Evolutionary conservation across 2,888 invertebrate genomes (phyloP), one percentile per base, ranked within the genome.

Genomic region (Lacanobia oleracea): DNA sequence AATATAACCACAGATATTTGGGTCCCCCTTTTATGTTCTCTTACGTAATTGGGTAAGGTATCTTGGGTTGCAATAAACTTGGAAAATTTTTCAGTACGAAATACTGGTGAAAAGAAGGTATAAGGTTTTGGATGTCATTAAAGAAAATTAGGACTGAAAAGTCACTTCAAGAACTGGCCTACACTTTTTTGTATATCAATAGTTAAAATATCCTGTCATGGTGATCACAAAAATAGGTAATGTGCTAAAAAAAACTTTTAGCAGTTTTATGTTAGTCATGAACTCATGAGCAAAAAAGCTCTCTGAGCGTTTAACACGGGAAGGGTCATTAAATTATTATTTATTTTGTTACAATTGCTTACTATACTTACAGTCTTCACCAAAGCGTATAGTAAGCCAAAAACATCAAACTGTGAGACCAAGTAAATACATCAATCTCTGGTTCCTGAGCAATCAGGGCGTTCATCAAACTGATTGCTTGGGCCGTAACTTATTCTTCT

Each of bases 1-100:
- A 77, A 79, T 72, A 81, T 77, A 61, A 62, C 64, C 61, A 66
- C 61, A 63, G 64, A 74, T 69, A 66, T 75, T 70, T 62, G 59
- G 60, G 64, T 56, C 50, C 67, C 21, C 69, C 45, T 8, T 48
- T 48, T 65, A 77, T 59, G 56, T 69, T 59, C 65, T 66, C 21
- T 45, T 48, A 27, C 51, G 40, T 75, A 62, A 77, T 77, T 67
- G 40, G 57, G 51, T 37, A 23, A 45, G 10, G 54, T 57, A 57
- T 54, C 60, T 76, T 64, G n/a, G 56, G 50, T 51, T 53, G 10
- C 50, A 23, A 56, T 68, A 53, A 60, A 53, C 18, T 56, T 53
- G 2, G 10, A 48, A 40, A 48, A 43, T 57, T 51, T 62, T 43
- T 1, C 14, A 27, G 9, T 43, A 21, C 16, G 12, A 18, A 57